Evolutionary conservation across 2,797 vertebrate genomes (phyloP).

Genomic region (Tympanoctomys barrerae): DNA sequence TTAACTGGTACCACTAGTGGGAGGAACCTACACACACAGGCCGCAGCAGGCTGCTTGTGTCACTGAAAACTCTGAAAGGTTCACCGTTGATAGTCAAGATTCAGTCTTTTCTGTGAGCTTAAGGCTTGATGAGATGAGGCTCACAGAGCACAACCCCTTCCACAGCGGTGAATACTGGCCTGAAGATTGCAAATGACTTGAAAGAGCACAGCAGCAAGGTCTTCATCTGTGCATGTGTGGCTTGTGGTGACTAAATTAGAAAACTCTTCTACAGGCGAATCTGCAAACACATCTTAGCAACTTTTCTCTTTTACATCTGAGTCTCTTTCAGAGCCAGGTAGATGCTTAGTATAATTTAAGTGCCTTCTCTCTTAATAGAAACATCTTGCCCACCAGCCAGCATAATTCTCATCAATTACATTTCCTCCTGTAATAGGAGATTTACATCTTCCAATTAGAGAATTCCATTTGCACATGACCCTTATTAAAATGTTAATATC

Average conservation of each 20-base stretch:
- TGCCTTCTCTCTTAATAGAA: conserved; percentile 35
- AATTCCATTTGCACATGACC: conserved; percentile 66
- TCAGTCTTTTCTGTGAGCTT: not conserved
- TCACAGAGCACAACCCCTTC: not conserved
- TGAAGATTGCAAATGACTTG: conserved; percentile 15
- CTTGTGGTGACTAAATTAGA: not conserved
- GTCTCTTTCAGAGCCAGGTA: conserved; percentile 18
- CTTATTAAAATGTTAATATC: conserved; percentile 77
- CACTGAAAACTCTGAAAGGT: not conserved
- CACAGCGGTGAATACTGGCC: conserved; percentile 9
- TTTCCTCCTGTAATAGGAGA: conserved; percentile 63
- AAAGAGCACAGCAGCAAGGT: not conserved
- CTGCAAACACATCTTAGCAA: conserved; percentile 35
- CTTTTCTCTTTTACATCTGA: not conserved
- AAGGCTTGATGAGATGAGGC: not conserved
- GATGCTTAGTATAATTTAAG: conserved; percentile 28
- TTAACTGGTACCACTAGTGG: not conserved
- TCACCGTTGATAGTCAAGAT: not conserved
- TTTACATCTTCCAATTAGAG: conserved; percentile 65
- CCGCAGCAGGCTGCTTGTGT: not conserved
- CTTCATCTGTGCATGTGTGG: not conserved
- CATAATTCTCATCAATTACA: conserved; percentile 58
- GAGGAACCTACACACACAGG: not conserved
- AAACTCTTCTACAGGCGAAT: not conserved
- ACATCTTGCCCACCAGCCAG: conserved; percentile 10